These are phyloP conservation scores for Esperia sulphurella DNA, from an alignment of 2,888 invertebrate species.

Conservation along the genomic window DNA sequence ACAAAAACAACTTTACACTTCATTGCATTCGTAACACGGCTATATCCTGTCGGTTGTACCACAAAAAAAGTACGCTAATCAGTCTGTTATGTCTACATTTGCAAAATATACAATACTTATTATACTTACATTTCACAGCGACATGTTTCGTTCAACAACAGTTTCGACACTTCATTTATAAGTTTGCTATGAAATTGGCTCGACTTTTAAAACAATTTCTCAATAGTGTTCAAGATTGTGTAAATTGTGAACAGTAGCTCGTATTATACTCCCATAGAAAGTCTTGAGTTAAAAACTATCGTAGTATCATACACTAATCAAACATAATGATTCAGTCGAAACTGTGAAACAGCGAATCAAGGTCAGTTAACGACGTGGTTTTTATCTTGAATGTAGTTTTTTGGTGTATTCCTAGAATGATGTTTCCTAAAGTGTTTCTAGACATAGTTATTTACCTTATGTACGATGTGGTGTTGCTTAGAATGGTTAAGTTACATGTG, in stretches of 20 bases:
- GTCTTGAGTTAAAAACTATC: constrained; percentile 11
- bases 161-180: no score
- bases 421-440: constrained; percentile 44
- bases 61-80: not conserved
- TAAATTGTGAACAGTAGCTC: no score
- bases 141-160: no score
- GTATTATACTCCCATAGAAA: no score
- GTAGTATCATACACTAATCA: constrained; percentile 30
- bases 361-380: constrained; percentile 34
- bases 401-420: constrained; percentile 16
- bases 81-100: not conserved
- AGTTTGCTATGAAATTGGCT: no score
- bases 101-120: no score
- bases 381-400: constrained; percentile 25
- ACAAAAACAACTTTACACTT: not conserved
- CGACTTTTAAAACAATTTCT: no score
- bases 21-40: not conserved
- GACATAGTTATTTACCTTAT: constrained; percentile 46
- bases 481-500: constrained; percentile 23
- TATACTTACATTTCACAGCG: no score
- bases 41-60: not conserved
- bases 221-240: no score
- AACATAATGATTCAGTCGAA: constrained; percentile 45
- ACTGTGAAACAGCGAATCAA: constrained; percentile 31
- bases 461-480: constrained; percentile 36